Conservation (phyloP, 2,113 vertebrate genomes). For the Natator depressus region DNA sequence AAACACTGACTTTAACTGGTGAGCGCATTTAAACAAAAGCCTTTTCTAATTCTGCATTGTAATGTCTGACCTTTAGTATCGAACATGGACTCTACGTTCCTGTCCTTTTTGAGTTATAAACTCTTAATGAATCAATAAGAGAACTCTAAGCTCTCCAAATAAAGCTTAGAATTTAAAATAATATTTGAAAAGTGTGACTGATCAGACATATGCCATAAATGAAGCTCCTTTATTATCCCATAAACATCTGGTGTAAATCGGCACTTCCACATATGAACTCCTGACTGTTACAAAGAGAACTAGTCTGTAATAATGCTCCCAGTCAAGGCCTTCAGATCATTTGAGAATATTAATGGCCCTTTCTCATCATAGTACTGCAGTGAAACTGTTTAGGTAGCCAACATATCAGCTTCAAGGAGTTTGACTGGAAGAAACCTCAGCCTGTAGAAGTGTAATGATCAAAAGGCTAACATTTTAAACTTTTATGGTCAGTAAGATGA, state of each 20-base stretch:
- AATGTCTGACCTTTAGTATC: background rate
- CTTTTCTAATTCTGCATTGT: background rate
- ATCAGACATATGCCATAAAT: background rate
- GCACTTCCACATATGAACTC: background rate
- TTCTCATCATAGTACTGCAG: background rate
- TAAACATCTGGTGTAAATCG: background rate
- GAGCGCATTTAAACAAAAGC: background rate
- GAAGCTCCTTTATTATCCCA: background rate
- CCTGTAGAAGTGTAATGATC: background rate
- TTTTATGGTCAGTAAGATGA: background rate
- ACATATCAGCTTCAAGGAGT: background rate
- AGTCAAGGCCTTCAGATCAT: conserved; percentile 12
- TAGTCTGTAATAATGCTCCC: background rate
- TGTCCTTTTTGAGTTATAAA: background rate
- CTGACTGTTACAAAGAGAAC: conserved; percentile 1
- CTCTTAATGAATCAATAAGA: background rate
- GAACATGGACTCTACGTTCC: background rate
- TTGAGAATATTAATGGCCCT: background rate
- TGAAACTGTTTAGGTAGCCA: background rate
- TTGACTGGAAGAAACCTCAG: background rate
- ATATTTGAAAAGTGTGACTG: background rate
- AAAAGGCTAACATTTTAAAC: background rate
- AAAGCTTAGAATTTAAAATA: background rate
- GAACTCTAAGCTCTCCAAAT: background rate
- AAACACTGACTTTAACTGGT: background rate